phyloP scores from a whole-genome alignment of 1,140 invertebrate genomes.

The Cydia fagiglandana region DNA sequence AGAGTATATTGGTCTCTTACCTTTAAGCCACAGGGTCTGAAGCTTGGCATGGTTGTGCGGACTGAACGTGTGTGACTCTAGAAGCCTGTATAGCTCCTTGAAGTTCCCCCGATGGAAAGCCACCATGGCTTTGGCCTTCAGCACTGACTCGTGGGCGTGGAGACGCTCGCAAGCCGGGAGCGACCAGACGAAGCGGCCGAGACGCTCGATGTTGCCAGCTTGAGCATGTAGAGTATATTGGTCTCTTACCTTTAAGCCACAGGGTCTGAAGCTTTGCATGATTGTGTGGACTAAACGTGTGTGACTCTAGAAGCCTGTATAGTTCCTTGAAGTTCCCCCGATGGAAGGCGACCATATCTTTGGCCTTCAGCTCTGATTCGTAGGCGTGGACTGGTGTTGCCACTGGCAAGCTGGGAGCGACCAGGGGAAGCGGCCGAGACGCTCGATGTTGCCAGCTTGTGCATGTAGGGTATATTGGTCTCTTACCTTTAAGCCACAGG shows the following conservation, averaged over 20 bases:
- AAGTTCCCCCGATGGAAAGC: constrained; percentile 97
- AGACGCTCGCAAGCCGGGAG: constrained; percentile 97
- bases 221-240: constrained; percentile 75
- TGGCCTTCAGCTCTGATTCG: constrained; percentile 99
- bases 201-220: constrained; percentile 97
- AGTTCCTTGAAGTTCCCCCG: constrained; percentile 97
- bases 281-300: constrained; percentile 97
- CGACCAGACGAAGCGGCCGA: constrained; percentile 98
- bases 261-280: constrained; percentile 96
- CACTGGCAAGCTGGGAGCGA: constrained; percentile 97
- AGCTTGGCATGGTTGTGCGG: constrained; percentile 97
- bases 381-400: constrained; percentile 97
- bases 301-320: constrained; percentile 96
- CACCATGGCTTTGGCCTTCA: constrained; percentile 99
- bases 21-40: no score
- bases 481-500: no score
- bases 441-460: constrained; percentile 98
- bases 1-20: constrained; percentile 45
- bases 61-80: constrained; percentile 97
- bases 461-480: not conserved
- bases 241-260: constrained; percentile 86
- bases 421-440: constrained; percentile 97
- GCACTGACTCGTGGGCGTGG: constrained; percentile 98
- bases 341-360: constrained; percentile 98
- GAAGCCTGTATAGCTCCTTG: constrained; percentile 97